These are phyloP conservation scores for Drosophila pseudoananassae DNA, from an alignment of 1,140 invertebrate genomes.

Conservation along the genomic window DNA sequence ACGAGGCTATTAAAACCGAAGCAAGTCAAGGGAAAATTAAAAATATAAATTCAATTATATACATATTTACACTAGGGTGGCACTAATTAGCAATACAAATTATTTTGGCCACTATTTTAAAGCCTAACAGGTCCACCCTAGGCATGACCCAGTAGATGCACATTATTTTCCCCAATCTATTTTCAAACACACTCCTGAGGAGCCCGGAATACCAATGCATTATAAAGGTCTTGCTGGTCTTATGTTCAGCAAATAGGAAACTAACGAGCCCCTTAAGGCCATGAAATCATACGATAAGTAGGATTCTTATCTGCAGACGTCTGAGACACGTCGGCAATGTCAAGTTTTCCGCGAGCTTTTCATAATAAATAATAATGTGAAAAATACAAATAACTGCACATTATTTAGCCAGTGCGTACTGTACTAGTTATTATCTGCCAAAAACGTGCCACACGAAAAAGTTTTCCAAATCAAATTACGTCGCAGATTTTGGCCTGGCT, in stretches of 20 bases:
- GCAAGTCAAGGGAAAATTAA: neutral
- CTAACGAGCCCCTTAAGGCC: conserved; percentile 1
- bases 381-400: neutral
- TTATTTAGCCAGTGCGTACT: conserved; percentile 3
- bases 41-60: neutral
- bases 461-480: conserved; percentile 51
- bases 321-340: conserved; percentile 13
- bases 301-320: conserved; percentile 34
- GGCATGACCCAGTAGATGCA: neutral
- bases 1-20: neutral
- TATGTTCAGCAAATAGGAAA: conserved; percentile 1
- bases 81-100: neutral
- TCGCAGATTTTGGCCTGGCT: conserved; percentile 25
- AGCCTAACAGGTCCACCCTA: neutral
- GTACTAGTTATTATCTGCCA: conserved; percentile 39
- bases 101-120: too few relatives aligned
- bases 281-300: conserved; percentile 25
- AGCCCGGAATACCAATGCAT: neutral
- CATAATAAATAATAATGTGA: neutral
- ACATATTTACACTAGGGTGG: neutral
- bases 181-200: neutral
- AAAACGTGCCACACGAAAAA: conserved; percentile 43
- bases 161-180: conserved; percentile 19
- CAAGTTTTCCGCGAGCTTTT: conserved; percentile 5
- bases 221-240: neutral